phyloP scores from a whole-genome alignment of 2,888 invertebrate species.

The Sceliomorpha sp. region DNA sequence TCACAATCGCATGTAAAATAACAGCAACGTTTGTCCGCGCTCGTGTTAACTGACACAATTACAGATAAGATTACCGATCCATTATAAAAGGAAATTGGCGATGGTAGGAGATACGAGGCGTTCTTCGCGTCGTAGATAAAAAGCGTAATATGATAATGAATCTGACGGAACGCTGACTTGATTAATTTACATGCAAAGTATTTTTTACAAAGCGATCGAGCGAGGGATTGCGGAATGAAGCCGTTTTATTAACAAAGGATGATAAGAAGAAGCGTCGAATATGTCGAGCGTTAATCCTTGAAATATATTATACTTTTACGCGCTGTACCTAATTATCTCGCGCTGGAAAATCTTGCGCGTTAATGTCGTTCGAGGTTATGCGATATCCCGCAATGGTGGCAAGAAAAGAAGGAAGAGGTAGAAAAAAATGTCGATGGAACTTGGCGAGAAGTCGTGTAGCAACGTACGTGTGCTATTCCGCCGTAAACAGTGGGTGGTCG shows the following conservation, averaged over 20 bases:
- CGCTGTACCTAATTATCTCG: too few relatives aligned
- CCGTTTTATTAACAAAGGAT: too few relatives aligned
- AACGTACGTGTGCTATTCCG: constrained; percentile 21
- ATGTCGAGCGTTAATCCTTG: too few relatives aligned
- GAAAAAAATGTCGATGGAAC: constrained; percentile 42
- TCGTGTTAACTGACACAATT: constrained; percentile 47
- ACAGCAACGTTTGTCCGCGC: constrained; percentile 45
- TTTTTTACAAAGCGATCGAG: too few relatives aligned
- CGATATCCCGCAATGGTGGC: constrained; percentile 25
- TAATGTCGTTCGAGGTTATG: constrained; percentile 11
- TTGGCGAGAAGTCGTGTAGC: constrained; percentile 39
- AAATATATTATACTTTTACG: too few relatives aligned
- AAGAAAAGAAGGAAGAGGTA: constrained; percentile 9
- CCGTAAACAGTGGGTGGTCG: constrained; percentile 52
- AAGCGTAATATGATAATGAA: not conserved
- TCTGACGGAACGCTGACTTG: too few relatives aligned
- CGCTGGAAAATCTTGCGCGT: too few relatives aligned
- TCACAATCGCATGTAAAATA: constrained; percentile 53
- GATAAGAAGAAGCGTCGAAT: too few relatives aligned
- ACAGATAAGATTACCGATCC: constrained; percentile 50
- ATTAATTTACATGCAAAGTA: too few relatives aligned
- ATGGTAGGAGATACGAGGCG: constrained; percentile 8
- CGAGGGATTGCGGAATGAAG: too few relatives aligned
- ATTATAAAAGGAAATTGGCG: constrained; percentile 32
- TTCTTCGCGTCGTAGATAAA: not conserved